Conservation (phyloP, 1,140 invertebrate genomes). For the Cherax quadricarinatus region DNA sequence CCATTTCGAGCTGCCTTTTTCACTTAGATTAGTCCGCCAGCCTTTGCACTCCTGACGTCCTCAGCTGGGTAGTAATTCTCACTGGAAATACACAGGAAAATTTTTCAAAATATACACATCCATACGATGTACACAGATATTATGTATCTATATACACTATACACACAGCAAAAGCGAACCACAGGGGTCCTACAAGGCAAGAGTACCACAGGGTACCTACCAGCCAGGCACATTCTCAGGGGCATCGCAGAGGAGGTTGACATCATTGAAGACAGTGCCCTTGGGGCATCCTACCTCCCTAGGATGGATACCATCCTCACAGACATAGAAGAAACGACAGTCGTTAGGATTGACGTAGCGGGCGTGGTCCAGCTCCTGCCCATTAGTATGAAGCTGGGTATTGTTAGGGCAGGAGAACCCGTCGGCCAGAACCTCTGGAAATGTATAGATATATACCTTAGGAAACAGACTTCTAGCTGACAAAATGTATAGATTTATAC, state of each 20-base stretch:
- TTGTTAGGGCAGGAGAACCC: slow-evolving; percentile 87
- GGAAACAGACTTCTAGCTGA: no score
- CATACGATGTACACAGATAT: no score
- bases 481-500: no score
- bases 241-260: slow-evolving; percentile 87
- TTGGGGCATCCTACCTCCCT: slow-evolving; percentile 86
- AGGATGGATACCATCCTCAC: slow-evolving; percentile 86
- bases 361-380: slow-evolving; percentile 85
- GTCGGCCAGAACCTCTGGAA: slow-evolving; percentile 80
- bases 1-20: not conserved
- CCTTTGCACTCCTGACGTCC: not conserved
- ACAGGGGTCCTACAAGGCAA: not conserved
- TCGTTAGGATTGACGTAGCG: slow-evolving; percentile 89
- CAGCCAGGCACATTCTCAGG: slow-evolving; percentile 89
- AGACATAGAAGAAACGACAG: slow-evolving; percentile 91
- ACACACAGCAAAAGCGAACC: no score
- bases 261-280: slow-evolving; percentile 89
- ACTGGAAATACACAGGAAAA: slow-evolving; percentile 76
- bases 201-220: slow-evolving; percentile 78
- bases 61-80: slow-evolving; percentile 81
- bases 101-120: no score
- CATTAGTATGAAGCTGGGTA: slow-evolving; percentile 82
- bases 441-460: no score
- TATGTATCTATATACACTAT: no score
- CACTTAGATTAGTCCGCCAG: not conserved